Evolutionary conservation across 2,113 vertebrate genomes (phyloP), one percentile per base, ranked within the genome.

Genomic region (Cinclus cinclus): DNA sequence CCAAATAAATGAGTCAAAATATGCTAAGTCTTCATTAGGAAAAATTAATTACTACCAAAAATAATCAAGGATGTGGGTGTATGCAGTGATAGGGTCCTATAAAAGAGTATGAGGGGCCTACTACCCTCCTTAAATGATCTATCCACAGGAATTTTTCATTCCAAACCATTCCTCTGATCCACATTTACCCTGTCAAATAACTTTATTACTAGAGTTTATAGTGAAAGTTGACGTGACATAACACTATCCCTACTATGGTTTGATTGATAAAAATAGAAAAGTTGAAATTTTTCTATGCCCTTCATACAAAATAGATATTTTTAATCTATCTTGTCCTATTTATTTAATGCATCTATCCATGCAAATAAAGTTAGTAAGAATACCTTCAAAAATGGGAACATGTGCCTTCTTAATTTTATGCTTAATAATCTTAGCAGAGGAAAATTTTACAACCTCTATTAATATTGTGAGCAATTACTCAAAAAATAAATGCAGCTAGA

Each of bases 21-120:
- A 90, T 46, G 65, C 75, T 95, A 96, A 97, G 87, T 88, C 53
- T 93, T 94, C 67, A 82, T 87, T 52, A 94, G 44, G 37, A 95
- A 89, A 93, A 94, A 63, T 17, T 1, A 56, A 19, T 83, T 49
- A 13, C 28, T 71, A 59, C 42, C 8, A 77, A 88, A 88, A 76
- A 42, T 41, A 69, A 58, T 47, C 23, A 86, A 83, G n/a, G 24
- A 67, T 41, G 15, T 37, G 33, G 25, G 24, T 52, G 10, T 14
- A 68, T 8, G 7, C 9, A 89, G 46, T 58, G 15, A 73, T 1
- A 39, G 7, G 1, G 28, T 60, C 49, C 87, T 37, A 31, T 31
- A 31, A 82, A 73, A 60, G 5, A 63, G 16, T 39, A 39, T 7
- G 8, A 95, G 42, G 21, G 23, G 11, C 13, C 52, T 75, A 78